phyloP scores from a whole-genome alignment of 2,888 invertebrate species.

The Eupithecia abbreviata region DNA sequence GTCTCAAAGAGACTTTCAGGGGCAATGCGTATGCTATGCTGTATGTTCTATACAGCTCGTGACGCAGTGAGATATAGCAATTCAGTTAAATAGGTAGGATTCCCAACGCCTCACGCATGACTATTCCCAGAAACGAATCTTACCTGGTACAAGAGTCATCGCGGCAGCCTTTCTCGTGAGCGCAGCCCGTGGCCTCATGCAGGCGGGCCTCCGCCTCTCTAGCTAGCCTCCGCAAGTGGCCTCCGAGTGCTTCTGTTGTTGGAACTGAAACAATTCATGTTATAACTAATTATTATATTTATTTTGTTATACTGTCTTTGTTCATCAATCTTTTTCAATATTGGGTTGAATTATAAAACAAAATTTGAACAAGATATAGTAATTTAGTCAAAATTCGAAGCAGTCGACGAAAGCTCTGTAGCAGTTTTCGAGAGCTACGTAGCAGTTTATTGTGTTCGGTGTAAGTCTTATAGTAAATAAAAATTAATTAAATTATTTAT shows the following conservation, averaged over 20 bases:
- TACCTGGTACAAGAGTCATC: conserved; percentile 72
- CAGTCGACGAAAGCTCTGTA: not conserved
- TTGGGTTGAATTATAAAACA: not conserved
- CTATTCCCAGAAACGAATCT: not conserved
- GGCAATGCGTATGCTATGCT: not conserved
- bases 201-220: conserved; percentile 93
- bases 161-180: conserved; percentile 68
- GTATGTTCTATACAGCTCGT: no score
- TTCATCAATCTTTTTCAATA: not conserved
- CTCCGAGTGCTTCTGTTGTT: conserved; percentile 88
- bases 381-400: no score
- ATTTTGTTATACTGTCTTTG: not conserved
- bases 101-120: no score
- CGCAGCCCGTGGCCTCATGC: conserved; percentile 86
- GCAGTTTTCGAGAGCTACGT: not conserved
- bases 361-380: not conserved
- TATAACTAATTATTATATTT: not conserved
- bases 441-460: no score
- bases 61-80: no score
- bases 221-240: conserved; percentile 89
- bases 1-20: not conserved
- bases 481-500: no score
- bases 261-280: conserved; percentile 82
- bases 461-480: no score
- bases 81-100: no score